Evolutionary conservation across 1,140 invertebrate species (phyloP).

Genomic region (Saccostrea echinata): DNA sequence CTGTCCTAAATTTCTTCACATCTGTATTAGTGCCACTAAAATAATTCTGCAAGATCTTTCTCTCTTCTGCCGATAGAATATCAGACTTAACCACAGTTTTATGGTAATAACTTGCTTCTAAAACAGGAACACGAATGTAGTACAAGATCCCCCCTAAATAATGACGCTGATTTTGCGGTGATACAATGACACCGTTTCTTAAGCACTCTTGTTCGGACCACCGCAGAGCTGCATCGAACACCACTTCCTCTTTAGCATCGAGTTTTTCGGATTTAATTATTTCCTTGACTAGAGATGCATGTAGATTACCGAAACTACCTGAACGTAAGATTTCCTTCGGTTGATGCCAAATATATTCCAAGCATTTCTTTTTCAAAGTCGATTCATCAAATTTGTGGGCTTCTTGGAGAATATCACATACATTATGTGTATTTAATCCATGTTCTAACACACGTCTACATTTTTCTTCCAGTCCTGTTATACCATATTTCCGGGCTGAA

Average conservation of each 20-base stretch:
- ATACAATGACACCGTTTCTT: conserved; percentile 51
- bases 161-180: conserved; percentile 51
- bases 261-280: conserved; percentile 57
- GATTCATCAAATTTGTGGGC: conserved; percentile 64
- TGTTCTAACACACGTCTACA: conserved; percentile 90
- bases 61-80: conserved; percentile 54
- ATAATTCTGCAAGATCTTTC: conserved; percentile 40
- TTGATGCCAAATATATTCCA: conserved; percentile 59
- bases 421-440: conserved; percentile 88
- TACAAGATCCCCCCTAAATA: conserved; percentile 54
- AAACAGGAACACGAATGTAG: conserved; percentile 55
- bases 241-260: conserved; percentile 54
- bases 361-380: conserved; percentile 57
- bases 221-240: conserved; percentile 56
- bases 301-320: conserved; percentile 59
- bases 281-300: conserved; percentile 48
- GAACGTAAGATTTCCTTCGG: conserved; percentile 51
- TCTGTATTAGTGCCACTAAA: conserved; percentile 45
- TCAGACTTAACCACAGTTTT: conserved; percentile 55
- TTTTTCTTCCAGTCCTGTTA: conserved; percentile 87
- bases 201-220: conserved; percentile 63
- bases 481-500: conserved; percentile 92
- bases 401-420: conserved; percentile 79
- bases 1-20: conserved; percentile 51
- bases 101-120: conserved; percentile 45